phyloP scores from a whole-genome alignment of 2,797 vertebrate species.

The Sitta carolinensis region DNA sequence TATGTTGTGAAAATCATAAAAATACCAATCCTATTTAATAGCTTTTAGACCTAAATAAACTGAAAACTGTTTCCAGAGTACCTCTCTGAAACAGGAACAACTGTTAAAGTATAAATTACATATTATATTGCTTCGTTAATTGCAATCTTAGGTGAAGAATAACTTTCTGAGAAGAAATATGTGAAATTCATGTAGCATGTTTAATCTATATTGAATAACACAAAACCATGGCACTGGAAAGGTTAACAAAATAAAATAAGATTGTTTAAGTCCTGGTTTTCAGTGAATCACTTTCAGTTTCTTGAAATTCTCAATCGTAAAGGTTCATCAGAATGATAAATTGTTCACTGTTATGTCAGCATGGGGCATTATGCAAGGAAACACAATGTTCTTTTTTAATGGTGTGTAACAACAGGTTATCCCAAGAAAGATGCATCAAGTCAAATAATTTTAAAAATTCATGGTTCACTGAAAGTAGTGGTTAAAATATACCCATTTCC shows the following conservation, averaged over 20 bases:
- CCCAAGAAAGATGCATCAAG: neutral
- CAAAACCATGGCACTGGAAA: neutral
- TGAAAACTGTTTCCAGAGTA: neutral
- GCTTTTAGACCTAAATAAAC: neutral
- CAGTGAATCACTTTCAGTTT: neutral
- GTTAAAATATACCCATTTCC: neutral
- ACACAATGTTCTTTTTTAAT: conserved; percentile 17
- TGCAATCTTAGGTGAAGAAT: neutral
- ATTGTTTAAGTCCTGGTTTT: neutral
- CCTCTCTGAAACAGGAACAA: fast-evolving
- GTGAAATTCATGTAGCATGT: neutral
- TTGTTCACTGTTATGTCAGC: neutral
- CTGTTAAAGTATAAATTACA: neutral
- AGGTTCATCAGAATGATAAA: conserved; percentile 1
- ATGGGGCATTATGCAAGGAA: neutral
- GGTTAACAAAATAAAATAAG: neutral
- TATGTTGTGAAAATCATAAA: neutral
- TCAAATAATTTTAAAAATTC: neutral
- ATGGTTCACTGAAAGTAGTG: neutral
- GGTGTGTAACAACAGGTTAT: conserved; percentile 6
- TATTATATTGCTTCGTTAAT: neutral
- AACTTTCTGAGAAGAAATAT: neutral
- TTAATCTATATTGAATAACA: neutral
- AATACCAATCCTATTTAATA: neutral
- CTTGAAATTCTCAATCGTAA: neutral